Conservation (phyloP, 2,888 invertebrate species). For the Electrophaes corylata region DNA sequence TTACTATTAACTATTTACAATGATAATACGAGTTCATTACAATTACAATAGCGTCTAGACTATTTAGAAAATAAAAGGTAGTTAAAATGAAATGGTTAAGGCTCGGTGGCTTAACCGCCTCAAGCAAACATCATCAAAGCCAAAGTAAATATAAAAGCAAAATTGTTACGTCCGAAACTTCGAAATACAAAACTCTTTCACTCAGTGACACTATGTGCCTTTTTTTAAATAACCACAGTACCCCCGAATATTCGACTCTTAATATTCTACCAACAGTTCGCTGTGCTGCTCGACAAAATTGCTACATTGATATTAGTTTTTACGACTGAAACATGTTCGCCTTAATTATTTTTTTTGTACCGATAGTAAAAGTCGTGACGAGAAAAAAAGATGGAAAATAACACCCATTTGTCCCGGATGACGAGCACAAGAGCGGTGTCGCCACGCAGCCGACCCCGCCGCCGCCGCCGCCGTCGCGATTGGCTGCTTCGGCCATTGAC, state of each 20-base stretch:
- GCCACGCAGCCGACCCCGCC: constrained; percentile 2
- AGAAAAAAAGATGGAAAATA: constrained; percentile 57
- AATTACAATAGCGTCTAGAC: neutral
- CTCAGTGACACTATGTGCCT: no score
- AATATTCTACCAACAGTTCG: constrained; percentile 3
- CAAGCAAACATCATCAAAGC: no score
- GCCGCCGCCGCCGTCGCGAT: constrained; percentile 49
- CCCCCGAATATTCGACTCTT: constrained; percentile 1
- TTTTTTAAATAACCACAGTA: constrained; percentile 1
- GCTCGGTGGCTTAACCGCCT: no score
- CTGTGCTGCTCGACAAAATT: constrained; percentile 22
- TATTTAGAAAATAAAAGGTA: no score
- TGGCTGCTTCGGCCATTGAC: constrained; percentile 72
- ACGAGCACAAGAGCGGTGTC: constrained; percentile 57
- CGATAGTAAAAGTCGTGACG: constrained; percentile 58
- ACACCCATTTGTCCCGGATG: constrained; percentile 73
- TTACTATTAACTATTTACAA: neutral
- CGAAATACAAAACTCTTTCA: no score
- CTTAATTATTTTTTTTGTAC: constrained; percentile 40
- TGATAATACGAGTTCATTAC: neutral
- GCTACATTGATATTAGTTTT: constrained; percentile 35
- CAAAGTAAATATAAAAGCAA: no score
- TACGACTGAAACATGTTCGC: constrained; percentile 39
- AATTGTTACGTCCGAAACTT: no score
- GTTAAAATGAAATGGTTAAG: no score